Evolutionary conservation across 2,797 vertebrate genomes (phyloP).

Genomic region (Scyliorhinus canicula): DNA sequence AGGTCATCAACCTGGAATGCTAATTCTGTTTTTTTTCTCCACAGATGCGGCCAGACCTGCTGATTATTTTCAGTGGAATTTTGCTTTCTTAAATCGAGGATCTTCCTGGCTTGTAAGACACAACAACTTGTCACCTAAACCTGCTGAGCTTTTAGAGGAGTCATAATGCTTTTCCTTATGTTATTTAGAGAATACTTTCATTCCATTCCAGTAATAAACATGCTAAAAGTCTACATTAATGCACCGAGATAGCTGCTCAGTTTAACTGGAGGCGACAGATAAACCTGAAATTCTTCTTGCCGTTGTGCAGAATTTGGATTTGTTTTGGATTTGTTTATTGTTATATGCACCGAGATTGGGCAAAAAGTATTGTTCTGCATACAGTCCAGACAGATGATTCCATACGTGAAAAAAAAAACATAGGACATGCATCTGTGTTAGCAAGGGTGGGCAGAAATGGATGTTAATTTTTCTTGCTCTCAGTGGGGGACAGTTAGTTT

Average conservation of each 20-base stretch:
- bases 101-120: neutral
- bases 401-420: too few relatives aligned
- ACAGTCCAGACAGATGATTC: too few relatives aligned
- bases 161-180: slow-evolving; percentile 14
- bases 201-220: neutral
- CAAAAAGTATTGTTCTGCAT: too few relatives aligned
- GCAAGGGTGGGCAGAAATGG: neutral
- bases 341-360: too few relatives aligned
- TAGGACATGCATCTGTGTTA: too few relatives aligned
- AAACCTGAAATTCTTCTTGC: neutral
- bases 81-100: neutral
- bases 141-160: slow-evolving; percentile 1
- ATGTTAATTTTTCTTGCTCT: neutral
- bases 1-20: neutral
- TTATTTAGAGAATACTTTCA: slow-evolving; percentile 23
- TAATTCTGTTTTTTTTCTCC: neutral
- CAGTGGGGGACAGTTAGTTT: neutral
- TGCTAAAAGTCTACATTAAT: neutral
- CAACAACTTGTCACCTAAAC: neutral
- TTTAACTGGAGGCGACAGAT: slow-evolving; percentile 16
- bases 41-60: neutral
- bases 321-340: too few relatives aligned
- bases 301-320: neutral
- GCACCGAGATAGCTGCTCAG: neutral
- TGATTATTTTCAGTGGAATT: neutral